Conservation (phyloP, 2,888 invertebrate species). For the Latheticus oryzae region DNA sequence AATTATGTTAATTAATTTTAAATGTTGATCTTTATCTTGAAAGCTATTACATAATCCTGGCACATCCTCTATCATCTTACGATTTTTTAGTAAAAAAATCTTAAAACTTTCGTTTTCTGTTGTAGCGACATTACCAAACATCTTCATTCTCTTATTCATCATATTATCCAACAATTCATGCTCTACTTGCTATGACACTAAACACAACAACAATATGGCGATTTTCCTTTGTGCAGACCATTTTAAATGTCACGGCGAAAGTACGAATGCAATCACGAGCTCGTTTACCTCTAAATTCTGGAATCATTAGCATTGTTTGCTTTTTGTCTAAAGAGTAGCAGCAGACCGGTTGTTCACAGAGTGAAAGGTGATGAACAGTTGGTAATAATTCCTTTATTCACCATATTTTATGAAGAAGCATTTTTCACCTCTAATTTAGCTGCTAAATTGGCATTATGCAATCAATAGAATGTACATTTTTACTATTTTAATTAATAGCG, state of each 20-base stretch:
- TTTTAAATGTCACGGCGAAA: constrained; percentile 30
- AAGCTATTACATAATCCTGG: too few species aligned
- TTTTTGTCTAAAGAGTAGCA: too few species aligned
- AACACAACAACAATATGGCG: constrained; percentile 3
- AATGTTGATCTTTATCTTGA: too few species aligned
- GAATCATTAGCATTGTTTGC: neutral
- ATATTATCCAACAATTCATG: constrained; percentile 21
- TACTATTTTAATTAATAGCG: too few species aligned
- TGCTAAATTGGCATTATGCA: too few species aligned
- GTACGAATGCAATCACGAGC: constrained; percentile 7
- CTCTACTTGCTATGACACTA: constrained; percentile 20
- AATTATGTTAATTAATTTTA: too few species aligned
- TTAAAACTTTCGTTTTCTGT: constrained; percentile 21
- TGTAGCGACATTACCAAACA: neutral
- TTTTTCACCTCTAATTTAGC: too few species aligned
- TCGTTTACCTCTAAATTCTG: constrained; percentile 8
- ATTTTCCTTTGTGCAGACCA: constrained; percentile 8
- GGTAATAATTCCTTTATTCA: too few species aligned
- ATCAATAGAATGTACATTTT: too few species aligned
- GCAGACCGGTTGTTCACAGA: constrained; percentile 1
- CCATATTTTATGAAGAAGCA: too few species aligned
- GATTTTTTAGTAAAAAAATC: constrained; percentile 2
- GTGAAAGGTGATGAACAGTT: constrained; percentile 8
- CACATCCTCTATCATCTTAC: too few species aligned
- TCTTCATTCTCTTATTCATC: too few species aligned